Conservation (phyloP, 2,113 vertebrate species). For the Pterocles orientalis region DNA sequence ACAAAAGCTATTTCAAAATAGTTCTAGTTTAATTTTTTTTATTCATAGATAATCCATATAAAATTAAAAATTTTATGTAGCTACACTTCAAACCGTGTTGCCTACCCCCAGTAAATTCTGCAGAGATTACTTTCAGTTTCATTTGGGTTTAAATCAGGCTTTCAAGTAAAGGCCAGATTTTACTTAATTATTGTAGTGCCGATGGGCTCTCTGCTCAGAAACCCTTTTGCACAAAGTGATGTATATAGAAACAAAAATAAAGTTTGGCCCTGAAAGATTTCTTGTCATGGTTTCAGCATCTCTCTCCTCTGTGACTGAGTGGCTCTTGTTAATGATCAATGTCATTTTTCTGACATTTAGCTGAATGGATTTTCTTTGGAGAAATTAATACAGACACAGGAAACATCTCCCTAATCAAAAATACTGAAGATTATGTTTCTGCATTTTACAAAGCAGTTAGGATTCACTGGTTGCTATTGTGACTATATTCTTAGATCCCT, state of each 20-base stretch:
- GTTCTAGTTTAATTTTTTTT: neutral
- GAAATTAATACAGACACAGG: neutral
- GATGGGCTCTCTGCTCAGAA: neutral
- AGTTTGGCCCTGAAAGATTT: neutral
- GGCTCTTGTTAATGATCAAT: neutral
- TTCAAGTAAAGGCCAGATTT: neutral
- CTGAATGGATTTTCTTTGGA: neutral
- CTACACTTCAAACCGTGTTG: neutral
- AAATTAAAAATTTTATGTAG: neutral
- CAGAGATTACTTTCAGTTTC: neutral
- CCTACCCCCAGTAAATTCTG: neutral
- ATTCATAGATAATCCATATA: neutral
- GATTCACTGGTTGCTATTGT: neutral
- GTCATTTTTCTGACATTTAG: neutral
- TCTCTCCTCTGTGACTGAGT: neutral
- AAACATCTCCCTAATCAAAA: neutral
- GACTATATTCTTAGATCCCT: neutral
- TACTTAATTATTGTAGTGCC: neutral
- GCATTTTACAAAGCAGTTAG: neutral
- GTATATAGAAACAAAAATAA: neutral
- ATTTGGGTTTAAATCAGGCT: neutral
- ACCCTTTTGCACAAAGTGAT: neutral
- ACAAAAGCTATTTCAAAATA: conserved; percentile 8
- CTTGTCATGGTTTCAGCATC: neutral
- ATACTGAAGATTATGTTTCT: neutral